A percentile compares a stretch with the other conserved stretches of the same genome.
Evolutionary conservation across 2,888 invertebrate species (phyloP).

Genomic region (Druceiella hillmani): DNA sequence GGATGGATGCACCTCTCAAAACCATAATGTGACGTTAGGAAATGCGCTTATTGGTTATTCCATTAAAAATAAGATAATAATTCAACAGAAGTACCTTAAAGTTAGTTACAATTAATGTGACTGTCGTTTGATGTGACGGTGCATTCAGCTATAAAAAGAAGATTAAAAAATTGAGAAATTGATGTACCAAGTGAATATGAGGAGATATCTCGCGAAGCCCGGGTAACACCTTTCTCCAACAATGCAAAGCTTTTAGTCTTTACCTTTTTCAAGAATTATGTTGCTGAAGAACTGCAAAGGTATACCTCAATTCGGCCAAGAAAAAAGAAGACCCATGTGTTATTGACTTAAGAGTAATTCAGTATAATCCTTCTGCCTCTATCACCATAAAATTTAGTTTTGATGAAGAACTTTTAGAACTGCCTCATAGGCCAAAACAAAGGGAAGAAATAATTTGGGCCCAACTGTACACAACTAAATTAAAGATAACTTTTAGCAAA

Average conservation of each 20-base stretch:
- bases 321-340: too few relatives aligned
- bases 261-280: constrained; percentile 10
- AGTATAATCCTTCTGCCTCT: too few relatives aligned
- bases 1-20: constrained; percentile 25
- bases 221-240: constrained; percentile 11
- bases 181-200: constrained; percentile 21
- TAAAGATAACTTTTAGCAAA: too few relatives aligned
- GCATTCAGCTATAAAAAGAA: constrained; percentile 26
- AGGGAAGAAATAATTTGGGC: too few relatives aligned
- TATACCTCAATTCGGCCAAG: too few relatives aligned
- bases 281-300: not conserved
- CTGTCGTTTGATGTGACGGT: constrained; percentile 27
- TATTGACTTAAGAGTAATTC: too few relatives aligned
- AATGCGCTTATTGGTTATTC: constrained; percentile 21
- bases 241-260: constrained; percentile 10
- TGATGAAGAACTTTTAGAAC: too few relatives aligned
- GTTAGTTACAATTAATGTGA: constrained; percentile 29
- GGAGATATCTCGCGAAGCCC: constrained; percentile 12
- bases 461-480: too few relatives aligned
- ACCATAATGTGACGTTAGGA: constrained; percentile 16
- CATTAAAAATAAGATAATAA: constrained; percentile 14
- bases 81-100: constrained; percentile 27
- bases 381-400: too few relatives aligned
- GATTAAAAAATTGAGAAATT: constrained; percentile 20
- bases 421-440: too few relatives aligned